Conservation (phyloP, 2,113 vertebrate species). For the Empidonax alnorum region DNA sequence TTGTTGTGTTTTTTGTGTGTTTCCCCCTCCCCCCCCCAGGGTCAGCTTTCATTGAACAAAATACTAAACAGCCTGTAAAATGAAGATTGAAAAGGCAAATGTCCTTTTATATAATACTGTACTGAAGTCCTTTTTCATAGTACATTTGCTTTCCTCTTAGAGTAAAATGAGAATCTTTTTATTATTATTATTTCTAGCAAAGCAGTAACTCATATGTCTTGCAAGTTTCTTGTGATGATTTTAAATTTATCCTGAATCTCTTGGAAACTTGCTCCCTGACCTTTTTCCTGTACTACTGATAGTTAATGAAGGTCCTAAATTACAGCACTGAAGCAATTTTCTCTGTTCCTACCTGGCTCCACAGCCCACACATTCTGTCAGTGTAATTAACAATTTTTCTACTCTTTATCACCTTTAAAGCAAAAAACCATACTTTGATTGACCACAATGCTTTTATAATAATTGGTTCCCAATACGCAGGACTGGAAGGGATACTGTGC, state of each 20-base stretch:
- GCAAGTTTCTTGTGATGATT: background rate
- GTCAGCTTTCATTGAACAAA: slow-evolving; percentile 43
- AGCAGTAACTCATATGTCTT: background rate
- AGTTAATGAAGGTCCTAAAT: background rate
- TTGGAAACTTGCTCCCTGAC: background rate
- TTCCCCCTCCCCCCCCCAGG: background rate
- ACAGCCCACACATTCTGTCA: background rate
- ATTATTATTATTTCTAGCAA: slow-evolving; percentile 26
- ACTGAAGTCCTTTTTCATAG: slow-evolving; percentile 29
- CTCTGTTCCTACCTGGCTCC: background rate
- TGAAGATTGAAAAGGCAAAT: slow-evolving; percentile 53
- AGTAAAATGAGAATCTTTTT: slow-evolving; percentile 49
- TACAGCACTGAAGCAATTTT: background rate
- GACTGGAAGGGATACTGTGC: background rate
- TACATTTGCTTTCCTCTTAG: slow-evolving; percentile 44
- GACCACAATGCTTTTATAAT: background rate
- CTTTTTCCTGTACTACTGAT: background rate
- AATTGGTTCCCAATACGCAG: background rate
- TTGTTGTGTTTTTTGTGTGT: background rate
- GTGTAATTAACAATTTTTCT: background rate
- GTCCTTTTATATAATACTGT: background rate
- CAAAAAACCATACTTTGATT: background rate
- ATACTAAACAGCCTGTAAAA: slow-evolving; percentile 48
- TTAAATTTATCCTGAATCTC: slow-evolving; percentile 12
- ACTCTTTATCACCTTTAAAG: background rate